Conservation (phyloP, 2,888 invertebrate species). For the Leistus spinibarbis region DNA sequence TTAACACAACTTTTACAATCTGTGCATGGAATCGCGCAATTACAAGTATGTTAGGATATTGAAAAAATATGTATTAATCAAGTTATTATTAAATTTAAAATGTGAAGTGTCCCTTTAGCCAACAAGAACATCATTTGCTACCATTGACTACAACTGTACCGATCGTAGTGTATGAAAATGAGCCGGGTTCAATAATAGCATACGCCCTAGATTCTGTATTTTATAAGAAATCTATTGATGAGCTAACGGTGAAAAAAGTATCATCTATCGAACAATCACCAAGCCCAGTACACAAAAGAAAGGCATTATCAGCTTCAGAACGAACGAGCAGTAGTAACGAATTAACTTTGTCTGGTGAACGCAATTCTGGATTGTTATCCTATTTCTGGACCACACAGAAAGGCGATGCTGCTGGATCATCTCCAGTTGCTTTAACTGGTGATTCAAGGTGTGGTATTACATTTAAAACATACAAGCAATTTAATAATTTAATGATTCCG, state of each 20-base stretch:
- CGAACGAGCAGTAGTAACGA: conserved; percentile 47
- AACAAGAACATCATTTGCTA: conserved; percentile 73
- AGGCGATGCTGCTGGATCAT: conserved; percentile 40
- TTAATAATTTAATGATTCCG: too few species aligned
- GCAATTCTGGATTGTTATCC: conserved; percentile 52
- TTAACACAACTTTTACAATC: conserved; percentile 71
- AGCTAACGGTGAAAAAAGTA: conserved; percentile 50
- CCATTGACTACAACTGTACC: conserved; percentile 65
- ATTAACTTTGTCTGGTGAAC: conserved; percentile 45
- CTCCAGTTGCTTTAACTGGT: conserved; percentile 20
- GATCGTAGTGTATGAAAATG: conserved; percentile 77
- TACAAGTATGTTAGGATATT: conserved; percentile 51
- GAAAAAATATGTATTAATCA: conserved; percentile 4
- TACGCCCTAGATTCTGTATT: conserved; percentile 77
- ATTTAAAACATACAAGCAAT: background rate
- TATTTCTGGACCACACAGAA: conserved; percentile 54
- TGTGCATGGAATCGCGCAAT: conserved; percentile 55
- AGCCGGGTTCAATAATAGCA: conserved; percentile 85
- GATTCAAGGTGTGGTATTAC: conserved; percentile 13
- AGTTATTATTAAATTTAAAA: background rate
- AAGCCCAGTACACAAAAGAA: conserved; percentile 60
- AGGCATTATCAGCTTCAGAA: conserved; percentile 57
- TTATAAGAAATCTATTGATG: conserved; percentile 69
- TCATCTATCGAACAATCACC: conserved; percentile 53
- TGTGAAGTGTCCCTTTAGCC: conserved; percentile 65